phyloP scores from a whole-genome alignment of 2,113 vertebrate species.

The Caretta caretta region DNA sequence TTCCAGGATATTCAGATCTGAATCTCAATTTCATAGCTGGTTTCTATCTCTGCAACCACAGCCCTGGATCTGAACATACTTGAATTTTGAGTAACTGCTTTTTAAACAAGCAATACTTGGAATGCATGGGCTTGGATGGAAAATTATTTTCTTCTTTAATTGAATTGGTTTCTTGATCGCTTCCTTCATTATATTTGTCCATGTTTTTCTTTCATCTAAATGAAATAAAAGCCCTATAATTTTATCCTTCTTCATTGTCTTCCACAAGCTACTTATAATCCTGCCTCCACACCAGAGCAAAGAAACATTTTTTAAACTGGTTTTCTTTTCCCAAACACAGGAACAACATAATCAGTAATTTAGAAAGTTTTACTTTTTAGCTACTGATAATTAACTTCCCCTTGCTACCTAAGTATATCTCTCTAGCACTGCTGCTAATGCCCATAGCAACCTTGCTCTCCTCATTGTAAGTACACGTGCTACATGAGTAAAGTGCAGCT shows the following conservation, averaged over 20 bases:
- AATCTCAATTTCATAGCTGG: neutral
- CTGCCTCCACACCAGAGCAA: neutral
- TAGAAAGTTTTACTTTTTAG: conserved; percentile 6
- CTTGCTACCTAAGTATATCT: neutral
- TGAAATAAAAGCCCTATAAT: neutral
- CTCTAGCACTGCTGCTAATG: neutral
- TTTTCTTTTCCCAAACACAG: neutral
- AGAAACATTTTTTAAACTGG: neutral
- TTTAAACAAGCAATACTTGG: neutral
- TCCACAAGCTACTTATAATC: neutral
- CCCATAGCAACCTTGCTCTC: neutral
- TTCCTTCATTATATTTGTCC: neutral
- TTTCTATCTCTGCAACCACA: neutral
- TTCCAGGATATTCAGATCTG: neutral
- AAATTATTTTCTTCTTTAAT: neutral
- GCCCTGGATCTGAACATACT: neutral
- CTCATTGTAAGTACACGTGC: accelerated
- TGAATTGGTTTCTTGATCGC: neutral
- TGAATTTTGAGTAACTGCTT: neutral
- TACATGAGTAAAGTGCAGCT: neutral
- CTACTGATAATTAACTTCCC: neutral
- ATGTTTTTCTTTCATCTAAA: neutral
- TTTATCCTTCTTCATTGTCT: neutral
- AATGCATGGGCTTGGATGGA: neutral
- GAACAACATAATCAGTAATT: conserved; percentile 43